Conservation (phyloP, 1,140 invertebrate species). For the Eupristina koningsbergeri region DNA sequence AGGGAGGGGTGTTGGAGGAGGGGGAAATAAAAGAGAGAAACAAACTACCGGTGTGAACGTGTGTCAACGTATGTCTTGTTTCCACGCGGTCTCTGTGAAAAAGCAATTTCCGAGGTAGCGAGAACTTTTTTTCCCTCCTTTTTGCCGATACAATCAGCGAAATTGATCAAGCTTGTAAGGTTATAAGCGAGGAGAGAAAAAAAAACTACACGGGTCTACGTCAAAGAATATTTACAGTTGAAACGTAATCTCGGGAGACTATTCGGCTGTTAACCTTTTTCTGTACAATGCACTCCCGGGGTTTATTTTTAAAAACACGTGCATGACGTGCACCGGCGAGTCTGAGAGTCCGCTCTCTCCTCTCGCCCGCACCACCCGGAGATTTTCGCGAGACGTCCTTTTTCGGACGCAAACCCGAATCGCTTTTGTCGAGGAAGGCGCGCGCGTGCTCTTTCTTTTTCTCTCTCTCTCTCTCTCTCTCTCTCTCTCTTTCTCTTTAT, state of each 20-base stretch:
- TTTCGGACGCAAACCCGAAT: background rate
- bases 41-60: background rate
- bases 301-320: conserved; percentile 32
- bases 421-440: no score
- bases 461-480: no score
- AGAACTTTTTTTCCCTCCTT: background rate
- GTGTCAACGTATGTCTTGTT: background rate
- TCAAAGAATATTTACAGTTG: background rate
- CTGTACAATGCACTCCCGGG: background rate
- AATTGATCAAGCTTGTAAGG: background rate
- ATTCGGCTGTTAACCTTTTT: conserved; percentile 8
- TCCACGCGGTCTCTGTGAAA: background rate
- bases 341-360: no score
- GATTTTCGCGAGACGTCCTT: background rate
- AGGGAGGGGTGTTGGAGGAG: background rate
- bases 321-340: background rate
- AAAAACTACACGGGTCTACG: background rate
- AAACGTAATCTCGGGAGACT: background rate
- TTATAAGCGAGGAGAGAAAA: background rate
- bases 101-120: background rate
- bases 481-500: no score
- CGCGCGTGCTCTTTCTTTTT: background rate
- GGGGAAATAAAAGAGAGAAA: background rate
- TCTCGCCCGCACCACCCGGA: background rate
- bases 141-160: background rate